Conservation (phyloP, 2,888 invertebrate species). For the Neria commutata region DNA sequence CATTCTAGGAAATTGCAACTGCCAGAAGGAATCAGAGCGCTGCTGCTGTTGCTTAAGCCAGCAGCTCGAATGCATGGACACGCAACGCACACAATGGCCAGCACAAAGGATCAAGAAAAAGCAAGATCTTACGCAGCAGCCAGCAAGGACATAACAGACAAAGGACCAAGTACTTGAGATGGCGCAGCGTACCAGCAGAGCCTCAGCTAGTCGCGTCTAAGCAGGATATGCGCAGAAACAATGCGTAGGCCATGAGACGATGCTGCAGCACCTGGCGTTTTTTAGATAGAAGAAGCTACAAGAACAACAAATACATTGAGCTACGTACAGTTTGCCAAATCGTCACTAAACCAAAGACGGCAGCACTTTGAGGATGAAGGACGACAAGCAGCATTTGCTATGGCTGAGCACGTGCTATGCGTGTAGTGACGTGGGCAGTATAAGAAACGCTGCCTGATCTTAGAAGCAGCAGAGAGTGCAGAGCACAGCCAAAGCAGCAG, state of each 20-base stretch:
- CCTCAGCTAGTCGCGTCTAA: neutral
- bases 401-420: neutral
- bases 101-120: too few species aligned
- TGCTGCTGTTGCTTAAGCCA: neutral
- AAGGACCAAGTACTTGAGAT: neutral
- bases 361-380: too few species aligned
- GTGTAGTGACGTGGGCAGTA: too few species aligned
- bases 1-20: too few species aligned
- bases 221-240: neutral
- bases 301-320: too few species aligned
- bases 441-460: too few species aligned
- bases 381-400: neutral
- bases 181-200: neutral
- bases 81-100: slow-evolving; percentile 35
- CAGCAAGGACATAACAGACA: too few species aligned
- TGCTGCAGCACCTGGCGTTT: neutral
- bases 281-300: too few species aligned
- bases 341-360: too few species aligned
- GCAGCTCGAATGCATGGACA: slow-evolving; percentile 40
- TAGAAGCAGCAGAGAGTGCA: too few species aligned
- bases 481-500: too few species aligned
- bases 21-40: neutral
- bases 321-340: slow-evolving; percentile 1
- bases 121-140: too few species aligned
- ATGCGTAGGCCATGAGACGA: neutral